phyloP scores from a whole-genome alignment of 1,140 invertebrate species.

The Drosophila ogumai region DNA sequence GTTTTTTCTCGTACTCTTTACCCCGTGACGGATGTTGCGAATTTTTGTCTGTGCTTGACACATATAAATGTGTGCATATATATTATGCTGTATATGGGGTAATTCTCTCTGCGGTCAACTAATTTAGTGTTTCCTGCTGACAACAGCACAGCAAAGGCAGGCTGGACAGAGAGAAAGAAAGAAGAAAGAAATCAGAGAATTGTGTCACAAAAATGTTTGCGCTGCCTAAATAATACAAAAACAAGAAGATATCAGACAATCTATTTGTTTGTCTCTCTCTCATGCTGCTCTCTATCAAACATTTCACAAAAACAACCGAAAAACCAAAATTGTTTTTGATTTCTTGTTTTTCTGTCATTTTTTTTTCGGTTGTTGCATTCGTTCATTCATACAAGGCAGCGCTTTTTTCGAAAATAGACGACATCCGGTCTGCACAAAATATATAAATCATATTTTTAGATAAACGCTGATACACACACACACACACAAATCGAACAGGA shows the following conservation, averaged over 20 bases:
- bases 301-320: slow-evolving; percentile 46
- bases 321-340: slow-evolving; percentile 45
- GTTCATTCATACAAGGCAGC: slow-evolving; percentile 54
- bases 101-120: slow-evolving; percentile 76
- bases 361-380: slow-evolving; percentile 32
- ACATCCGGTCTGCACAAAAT: slow-evolving; percentile 80
- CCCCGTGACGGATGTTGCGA: slow-evolving; percentile 69
- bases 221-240: slow-evolving; percentile 7
- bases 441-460: slow-evolving; percentile 84
- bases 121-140: slow-evolving; percentile 82
- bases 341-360: slow-evolving; percentile 4
- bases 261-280: slow-evolving; percentile 33
- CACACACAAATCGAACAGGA: slow-evolving; percentile 42
- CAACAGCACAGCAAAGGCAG: slow-evolving; percentile 65
- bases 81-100: slow-evolving; percentile 57
- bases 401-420: slow-evolving; percentile 78
- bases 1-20: slow-evolving; percentile 10
- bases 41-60: slow-evolving; percentile 63
- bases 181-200: slow-evolving; percentile 46
- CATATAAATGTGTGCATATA: slow-evolving; percentile 28
- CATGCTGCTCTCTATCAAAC: slow-evolving; percentile 44
- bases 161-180: slow-evolving; percentile 17
- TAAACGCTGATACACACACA: slow-evolving; percentile 67
- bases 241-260: slow-evolving; percentile 41
- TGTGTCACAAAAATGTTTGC: slow-evolving; percentile 64